Base-by-base conservation (phyloP, 2,888 invertebrate species). In the Candidula unifasciata region DNA sequence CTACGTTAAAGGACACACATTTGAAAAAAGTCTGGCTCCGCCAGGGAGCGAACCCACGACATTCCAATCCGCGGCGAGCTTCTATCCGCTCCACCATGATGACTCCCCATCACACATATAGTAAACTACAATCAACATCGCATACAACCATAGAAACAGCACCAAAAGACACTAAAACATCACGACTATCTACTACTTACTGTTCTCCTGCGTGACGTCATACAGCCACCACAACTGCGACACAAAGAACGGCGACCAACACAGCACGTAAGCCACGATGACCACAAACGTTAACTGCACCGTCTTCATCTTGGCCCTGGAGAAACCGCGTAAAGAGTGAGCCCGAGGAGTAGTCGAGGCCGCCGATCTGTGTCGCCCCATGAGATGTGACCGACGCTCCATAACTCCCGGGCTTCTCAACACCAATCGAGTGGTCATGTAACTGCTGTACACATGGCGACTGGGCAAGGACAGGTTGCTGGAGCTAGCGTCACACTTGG, bases 201-300 rank as follows among this genome's bases (percentile, higher is more conserved):
- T 87, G 83, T 66, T 64, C 33, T 74, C 86, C 24, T 84, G 86
- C 3, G 85, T 83, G n/a, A 86, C 87, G 57, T 93, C 93, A 85
- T 90, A 92, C 5, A 93, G 92, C 82, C 92, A 92, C 96, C 96
- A 96, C 35, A 96, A 93, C 90, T 95, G 95, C 16, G 95, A 95
- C 68, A 95, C 94, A 87, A 96, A 95, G 91, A 96, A 96, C 0
- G 96, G 96, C 69, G 95, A 95, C 90, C 96, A 96, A 89, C 96
- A 96, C 60, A 95, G 93, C 64, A 96, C 95, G 92, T 96, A 96
- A 73, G 91, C 91, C 10, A 91, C 54, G 21, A 92, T 90, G 10
- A 95, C 94, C 0, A 94, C 94, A 60, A 94, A 91, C 3, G 95
- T 95, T 80, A 95, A 89, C 82, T 94, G 94, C 1, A 95, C 93